A percentile compares a stretch with the other conserved stretches of the same genome.
Conservation (phyloP, 2,797 vertebrate genomes). For the Morus bassanus region DNA sequence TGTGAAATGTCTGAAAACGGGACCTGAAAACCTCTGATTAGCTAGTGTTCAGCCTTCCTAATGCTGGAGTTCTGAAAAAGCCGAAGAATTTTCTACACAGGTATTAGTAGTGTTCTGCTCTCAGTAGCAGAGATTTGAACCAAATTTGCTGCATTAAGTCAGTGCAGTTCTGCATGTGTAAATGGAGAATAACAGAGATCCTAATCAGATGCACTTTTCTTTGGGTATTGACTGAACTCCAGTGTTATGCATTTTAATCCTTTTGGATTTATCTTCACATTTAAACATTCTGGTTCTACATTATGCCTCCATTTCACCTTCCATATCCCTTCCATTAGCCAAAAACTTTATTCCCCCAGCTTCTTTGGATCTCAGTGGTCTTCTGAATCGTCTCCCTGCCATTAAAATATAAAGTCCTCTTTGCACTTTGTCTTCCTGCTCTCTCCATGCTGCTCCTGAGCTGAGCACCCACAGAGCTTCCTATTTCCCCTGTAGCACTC, state of each 20-base stretch:
- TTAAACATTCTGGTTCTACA: background rate
- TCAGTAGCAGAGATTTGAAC: background rate
- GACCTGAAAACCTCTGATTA: background rate
- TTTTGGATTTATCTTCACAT: background rate
- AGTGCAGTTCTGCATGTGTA: background rate
- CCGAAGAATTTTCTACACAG: background rate
- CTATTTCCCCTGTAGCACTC: fast-evolving
- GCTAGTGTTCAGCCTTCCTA: background rate
- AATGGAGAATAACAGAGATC: background rate
- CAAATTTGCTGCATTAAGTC: background rate
- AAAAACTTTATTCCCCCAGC: background rate
- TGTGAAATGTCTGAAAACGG: background rate
- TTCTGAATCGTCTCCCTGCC: background rate
- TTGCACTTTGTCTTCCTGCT: background rate
- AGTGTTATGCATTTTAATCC: background rate
- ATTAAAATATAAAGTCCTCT: background rate
- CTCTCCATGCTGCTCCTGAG: background rate
- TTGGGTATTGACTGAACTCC: background rate
- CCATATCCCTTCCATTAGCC: background rate
- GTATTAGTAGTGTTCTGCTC: background rate
- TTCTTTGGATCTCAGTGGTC: background rate
- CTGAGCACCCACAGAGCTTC: background rate
- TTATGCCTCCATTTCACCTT: background rate
- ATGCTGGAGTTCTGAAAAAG: background rate
- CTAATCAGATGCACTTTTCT: background rate